A percentile compares a stretch with the other conserved stretches of the same genome.
Evolutionary conservation across 1,140 invertebrate genomes (phyloP).

Genomic region (Berghia stephanieae): DNA sequence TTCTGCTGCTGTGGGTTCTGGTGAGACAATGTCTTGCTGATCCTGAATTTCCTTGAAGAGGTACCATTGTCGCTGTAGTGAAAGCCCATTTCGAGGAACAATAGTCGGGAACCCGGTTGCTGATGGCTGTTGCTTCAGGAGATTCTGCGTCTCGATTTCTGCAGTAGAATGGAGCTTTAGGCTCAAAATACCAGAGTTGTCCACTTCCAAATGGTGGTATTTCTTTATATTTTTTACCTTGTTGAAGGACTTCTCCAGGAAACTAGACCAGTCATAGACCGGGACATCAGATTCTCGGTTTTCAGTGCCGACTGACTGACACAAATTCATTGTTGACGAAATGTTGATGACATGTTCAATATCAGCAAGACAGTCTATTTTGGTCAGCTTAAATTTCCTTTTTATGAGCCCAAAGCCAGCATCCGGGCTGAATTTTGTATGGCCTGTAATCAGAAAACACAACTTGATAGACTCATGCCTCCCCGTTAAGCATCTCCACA

Average conservation of each 20-base stretch:
- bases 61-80: too few species aligned
- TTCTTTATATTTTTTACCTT: background rate
- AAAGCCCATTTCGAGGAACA: too few species aligned
- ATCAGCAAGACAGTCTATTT: conserved; percentile 10
- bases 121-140: too few species aligned
- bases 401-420: conserved; percentile 30
- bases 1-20: too few species aligned
- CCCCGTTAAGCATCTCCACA: conserved; percentile 3
- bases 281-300: background rate
- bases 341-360: background rate
- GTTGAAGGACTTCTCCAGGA: background rate
- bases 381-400: background rate
- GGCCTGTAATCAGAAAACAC: conserved; percentile 26
- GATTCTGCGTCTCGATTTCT: too few species aligned
- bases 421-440: conserved; percentile 29
- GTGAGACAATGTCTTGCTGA: too few species aligned
- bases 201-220: background rate
- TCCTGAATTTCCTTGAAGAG: too few species aligned
- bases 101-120: too few species aligned
- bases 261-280: background rate
- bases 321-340: background rate
- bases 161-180: too few species aligned
- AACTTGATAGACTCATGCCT: background rate
- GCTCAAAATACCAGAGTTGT: background rate
- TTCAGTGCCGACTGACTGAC: background rate